These are phyloP conservation scores for Periophthalmodon schlosseri DNA, from an alignment of 2,113 vertebrate species.

Conservation along the genomic window DNA sequence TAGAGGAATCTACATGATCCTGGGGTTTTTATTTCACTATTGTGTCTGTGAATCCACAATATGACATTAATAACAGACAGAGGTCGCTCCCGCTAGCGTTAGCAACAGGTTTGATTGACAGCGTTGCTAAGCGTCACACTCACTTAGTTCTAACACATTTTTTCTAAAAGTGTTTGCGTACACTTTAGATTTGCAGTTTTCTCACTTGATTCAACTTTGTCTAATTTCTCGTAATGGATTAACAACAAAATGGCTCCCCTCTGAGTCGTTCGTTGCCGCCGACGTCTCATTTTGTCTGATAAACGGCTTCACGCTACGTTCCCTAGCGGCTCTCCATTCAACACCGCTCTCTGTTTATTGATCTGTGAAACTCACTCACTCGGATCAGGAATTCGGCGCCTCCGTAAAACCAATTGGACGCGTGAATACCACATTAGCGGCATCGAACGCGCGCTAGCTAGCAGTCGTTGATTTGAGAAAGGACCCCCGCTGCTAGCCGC, in stretches of 20 bases:
- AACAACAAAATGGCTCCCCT: neutral
- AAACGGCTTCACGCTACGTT: neutral
- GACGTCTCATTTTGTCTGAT: neutral
- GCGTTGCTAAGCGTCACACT: too few species aligned
- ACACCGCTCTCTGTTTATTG: neutral
- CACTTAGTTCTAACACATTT: too few species aligned
- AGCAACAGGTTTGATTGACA: too few species aligned
- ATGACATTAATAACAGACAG: too few species aligned
- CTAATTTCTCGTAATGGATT: neutral
- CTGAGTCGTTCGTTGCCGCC: neutral
- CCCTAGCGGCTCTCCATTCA: constrained; percentile 10
- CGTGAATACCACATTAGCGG: constrained; percentile 14
- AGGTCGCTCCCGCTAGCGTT: too few species aligned
- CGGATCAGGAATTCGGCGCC: neutral
- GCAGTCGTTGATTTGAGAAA: neutral
- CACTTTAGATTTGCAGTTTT: neutral
- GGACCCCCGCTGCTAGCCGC: constrained; percentile 24
- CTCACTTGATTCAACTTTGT: neutral
- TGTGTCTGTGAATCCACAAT: too few species aligned
- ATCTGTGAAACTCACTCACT: constrained; percentile 18
- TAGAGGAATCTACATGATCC: too few species aligned
- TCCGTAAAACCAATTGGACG: constrained; percentile 19
- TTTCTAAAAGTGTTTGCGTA: too few species aligned
- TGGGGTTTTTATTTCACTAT: too few species aligned
- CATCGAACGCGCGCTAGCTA: neutral